Conservation (phyloP, 2,797 vertebrate species). For the Amblyopsis hoosieri region DNA sequence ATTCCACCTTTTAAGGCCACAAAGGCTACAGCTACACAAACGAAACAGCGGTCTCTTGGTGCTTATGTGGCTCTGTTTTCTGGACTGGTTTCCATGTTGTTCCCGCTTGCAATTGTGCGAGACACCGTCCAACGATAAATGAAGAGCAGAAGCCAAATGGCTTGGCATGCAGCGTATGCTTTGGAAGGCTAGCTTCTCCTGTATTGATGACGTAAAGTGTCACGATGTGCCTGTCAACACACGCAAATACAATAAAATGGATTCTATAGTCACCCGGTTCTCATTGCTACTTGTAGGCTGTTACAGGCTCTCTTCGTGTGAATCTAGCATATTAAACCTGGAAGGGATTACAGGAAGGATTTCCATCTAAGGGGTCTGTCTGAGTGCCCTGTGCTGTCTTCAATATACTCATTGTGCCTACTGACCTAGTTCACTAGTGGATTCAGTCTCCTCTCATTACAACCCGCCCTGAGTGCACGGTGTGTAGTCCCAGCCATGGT, state of each 20-base stretch:
- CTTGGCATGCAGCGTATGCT: slow-evolving; percentile 6
- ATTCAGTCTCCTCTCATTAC: slow-evolving; percentile 20
- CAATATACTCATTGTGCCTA: slow-evolving; percentile 26
- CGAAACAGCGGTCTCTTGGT: not conserved
- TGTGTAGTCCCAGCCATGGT: slow-evolving; percentile 7
- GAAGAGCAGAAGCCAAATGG: slow-evolving; percentile 23
- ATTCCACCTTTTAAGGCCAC: not conserved
- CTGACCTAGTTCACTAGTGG: slow-evolving; percentile 52
- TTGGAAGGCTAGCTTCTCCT: slow-evolving; percentile 19
- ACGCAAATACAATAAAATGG: not conserved
- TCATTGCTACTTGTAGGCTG: not conserved
- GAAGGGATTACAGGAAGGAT: slow-evolving; percentile 9
- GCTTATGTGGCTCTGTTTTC: slow-evolving; percentile 3
- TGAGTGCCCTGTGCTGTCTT: slow-evolving; percentile 1
- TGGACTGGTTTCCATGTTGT: not conserved
- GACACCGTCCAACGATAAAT: slow-evolving; percentile 24
- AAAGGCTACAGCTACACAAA: not conserved
- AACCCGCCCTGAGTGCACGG: slow-evolving; percentile 21
- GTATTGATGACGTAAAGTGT: slow-evolving; percentile 13
- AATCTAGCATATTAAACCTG: slow-evolving; percentile 16
- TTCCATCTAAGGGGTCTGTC: slow-evolving; percentile 15
- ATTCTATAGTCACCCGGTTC: not conserved
- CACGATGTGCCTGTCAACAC: too few relatives aligned
- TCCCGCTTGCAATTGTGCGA: slow-evolving; percentile 11
- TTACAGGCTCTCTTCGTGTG: slow-evolving; percentile 2